phyloP scores from a whole-genome alignment of 92 coral and sea anemone species.

The Epizoanthus scotinus region DNA sequence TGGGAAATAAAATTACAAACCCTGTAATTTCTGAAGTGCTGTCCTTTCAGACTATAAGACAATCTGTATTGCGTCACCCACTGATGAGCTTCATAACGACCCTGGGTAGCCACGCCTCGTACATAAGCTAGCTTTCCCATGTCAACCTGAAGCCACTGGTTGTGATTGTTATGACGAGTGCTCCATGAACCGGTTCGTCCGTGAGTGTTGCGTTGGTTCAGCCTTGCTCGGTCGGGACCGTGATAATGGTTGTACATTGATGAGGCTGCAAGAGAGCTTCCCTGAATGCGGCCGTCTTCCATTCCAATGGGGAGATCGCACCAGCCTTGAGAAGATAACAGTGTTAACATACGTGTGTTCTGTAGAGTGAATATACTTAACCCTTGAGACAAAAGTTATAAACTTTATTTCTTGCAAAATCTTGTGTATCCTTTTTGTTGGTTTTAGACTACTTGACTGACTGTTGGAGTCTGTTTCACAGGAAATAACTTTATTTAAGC shows the following conservation, averaged over 20 bases:
- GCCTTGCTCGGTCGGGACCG: conserved; percentile 39
- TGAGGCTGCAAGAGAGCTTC: conserved; percentile 25
- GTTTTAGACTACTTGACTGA: too few relatives aligned
- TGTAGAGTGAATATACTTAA: too few relatives aligned
- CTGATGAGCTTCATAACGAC: conserved; percentile 34
- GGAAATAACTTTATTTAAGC: too few relatives aligned
- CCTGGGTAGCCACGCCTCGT: conserved; percentile 37
- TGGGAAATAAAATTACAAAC: neutral
- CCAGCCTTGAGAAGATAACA: neutral
- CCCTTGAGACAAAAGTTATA: too few relatives aligned
- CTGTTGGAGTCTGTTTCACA: too few relatives aligned
- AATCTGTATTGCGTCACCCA: conserved; percentile 40
- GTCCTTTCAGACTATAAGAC: conserved; percentile 22
- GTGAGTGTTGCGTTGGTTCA: conserved; percentile 34
- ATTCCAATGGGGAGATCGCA: conserved; percentile 37
- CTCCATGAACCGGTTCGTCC: conserved; percentile 40
- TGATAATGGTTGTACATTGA: conserved; percentile 24
- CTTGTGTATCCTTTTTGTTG: too few relatives aligned
- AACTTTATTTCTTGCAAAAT: too few relatives aligned
- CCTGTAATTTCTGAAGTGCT: conserved; percentile 19
- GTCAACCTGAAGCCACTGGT: conserved; percentile 42
- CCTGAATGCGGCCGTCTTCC: conserved; percentile 30
- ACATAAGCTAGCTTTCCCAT: conserved; percentile 1
- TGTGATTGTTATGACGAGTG: conserved; percentile 7
- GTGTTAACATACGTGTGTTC: too few relatives aligned